Evolutionary conservation across 35 echinoderm and acorn worm genomes (phyloP), one percentile per base, ranked within the genome.

Genomic region (Lytechinus variegatus): DNA sequence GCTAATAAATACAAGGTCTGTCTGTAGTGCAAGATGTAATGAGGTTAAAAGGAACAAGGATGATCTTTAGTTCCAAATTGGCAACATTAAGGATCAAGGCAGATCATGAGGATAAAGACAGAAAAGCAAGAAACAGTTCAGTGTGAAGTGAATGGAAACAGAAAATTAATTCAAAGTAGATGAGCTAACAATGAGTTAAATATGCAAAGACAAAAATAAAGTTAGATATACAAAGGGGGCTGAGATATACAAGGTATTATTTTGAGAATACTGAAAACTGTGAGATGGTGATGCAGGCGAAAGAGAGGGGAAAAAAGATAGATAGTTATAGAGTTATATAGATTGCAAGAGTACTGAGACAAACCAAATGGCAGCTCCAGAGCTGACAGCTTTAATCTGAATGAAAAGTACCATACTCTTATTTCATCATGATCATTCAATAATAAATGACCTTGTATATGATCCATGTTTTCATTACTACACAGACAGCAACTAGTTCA

Each of bases 31-130:
- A 90, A 8, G 88, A 5, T 10, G 88, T 90, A 90, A 90, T 90
- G 52, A 90, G 28, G 92, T n/a, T 55, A 54, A 54, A 57, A 93
- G 92, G 92, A 93, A 54, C 92, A 55, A 55, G 55, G 53, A 21
- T 57, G 4, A 93, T 9, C 8, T 44, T 16, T 13, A 92, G 4
- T 92, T 8, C 91, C 0, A 54, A 55, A 93, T 54, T 93, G 92
- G 16, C 53, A 53, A 53, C 54, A 53, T 57, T 54, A 6, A 90
- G 28, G 66, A 79, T 24, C 21, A 79, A 79, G 66, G n/a, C n/a
- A 79, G 16, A 79, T 79, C n/a, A 24, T 24, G 16, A 16, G 19
- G 21, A 21, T 79, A 24, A 19, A n/a, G 66, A n/a, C n/a, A n/a
- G n/a, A n/a, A n/a, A n/a, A n/a, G 66, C 19, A 24, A 24, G 66